Evolutionary conservation across 1,140 invertebrate species (phyloP).

Genomic region (Gryllus bimaculatus): DNA sequence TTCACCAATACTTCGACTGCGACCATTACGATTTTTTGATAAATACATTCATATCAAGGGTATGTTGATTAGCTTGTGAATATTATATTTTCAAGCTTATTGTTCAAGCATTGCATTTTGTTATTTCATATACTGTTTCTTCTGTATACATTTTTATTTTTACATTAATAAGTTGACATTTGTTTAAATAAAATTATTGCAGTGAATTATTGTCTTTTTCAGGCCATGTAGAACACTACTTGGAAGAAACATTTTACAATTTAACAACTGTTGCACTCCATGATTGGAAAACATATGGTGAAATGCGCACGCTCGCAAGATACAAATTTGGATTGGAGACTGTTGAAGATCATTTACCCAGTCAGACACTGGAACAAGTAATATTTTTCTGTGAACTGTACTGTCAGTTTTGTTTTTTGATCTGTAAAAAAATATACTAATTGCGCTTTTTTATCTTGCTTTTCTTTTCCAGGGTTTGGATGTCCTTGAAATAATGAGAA

Average conservation of each 20-base stretch:
- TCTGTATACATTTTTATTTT: too few species aligned
- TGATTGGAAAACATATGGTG: conserved; percentile 94
- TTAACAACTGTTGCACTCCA: conserved; percentile 93
- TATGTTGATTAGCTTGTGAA: conserved; percentile 19
- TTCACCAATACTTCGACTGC: conserved; percentile 42
- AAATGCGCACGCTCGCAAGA: conserved; percentile 88
- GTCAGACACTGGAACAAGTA: conserved; percentile 89
- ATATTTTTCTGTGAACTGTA: not conserved
- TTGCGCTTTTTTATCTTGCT: not conserved
- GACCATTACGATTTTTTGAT: conserved; percentile 38
- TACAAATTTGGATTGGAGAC: conserved; percentile 75
- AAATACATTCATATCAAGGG: conserved; percentile 40
- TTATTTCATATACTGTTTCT: not conserved
- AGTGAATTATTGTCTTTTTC: conserved; percentile 25
- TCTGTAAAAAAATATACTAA: not conserved
- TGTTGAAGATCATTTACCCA: conserved; percentile 86
- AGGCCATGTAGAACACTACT: conserved; percentile 76
- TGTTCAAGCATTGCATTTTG: conserved; percentile 9
- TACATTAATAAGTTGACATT: too few species aligned
- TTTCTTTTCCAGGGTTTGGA: conserved; percentile 67
- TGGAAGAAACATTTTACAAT: conserved; percentile 95
- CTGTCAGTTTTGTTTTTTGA: too few species aligned
- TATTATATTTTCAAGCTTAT: not conserved
- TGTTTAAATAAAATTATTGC: too few species aligned
- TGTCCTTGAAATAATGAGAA: conserved; percentile 94